Conservation (phyloP, 2,888 invertebrate species). For the Alcis repandata region DNA sequence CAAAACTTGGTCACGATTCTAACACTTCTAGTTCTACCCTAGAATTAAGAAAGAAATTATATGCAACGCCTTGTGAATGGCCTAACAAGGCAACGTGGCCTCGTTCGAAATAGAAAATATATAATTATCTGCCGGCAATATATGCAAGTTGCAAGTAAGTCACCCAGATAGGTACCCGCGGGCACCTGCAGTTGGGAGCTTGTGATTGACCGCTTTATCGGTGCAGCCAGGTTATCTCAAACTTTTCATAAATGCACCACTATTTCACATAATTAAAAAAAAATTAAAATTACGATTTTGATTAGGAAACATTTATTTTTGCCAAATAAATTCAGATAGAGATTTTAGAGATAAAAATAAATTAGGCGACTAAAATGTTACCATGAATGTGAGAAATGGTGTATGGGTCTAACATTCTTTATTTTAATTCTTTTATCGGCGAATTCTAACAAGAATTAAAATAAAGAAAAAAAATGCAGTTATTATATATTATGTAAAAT, state of each 20-base stretch:
- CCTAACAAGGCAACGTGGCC: conserved; percentile 35
- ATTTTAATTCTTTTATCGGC: no score
- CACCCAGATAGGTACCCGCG: conserved; percentile 43
- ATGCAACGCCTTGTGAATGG: conserved; percentile 31
- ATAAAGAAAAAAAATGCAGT: no score
- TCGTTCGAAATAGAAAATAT: conserved; percentile 47
- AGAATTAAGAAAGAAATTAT: conserved; percentile 43
- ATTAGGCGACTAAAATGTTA: no score
- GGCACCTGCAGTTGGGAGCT: conserved; percentile 14
- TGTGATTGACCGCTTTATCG: conserved; percentile 42
- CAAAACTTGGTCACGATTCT: conserved; percentile 21
- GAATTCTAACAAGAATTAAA: no score
- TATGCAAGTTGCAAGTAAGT: conserved; percentile 52
- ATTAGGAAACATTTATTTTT: no score
- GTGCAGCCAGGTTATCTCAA: conserved; percentile 15
- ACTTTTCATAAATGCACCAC: conserved; percentile 2
- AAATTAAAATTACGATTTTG: no score
- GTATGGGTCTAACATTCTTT: no score
- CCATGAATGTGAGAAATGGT: no score
- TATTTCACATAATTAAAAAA: not conserved
- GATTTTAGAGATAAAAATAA: no score
- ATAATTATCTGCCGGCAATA: conserved; percentile 48
- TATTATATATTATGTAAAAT: no score
- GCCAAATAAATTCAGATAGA: no score
- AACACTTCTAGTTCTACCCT: conserved; percentile 13